Conservation (phyloP, 2,113 vertebrate species). For the Varanus komodoensis region DNA sequence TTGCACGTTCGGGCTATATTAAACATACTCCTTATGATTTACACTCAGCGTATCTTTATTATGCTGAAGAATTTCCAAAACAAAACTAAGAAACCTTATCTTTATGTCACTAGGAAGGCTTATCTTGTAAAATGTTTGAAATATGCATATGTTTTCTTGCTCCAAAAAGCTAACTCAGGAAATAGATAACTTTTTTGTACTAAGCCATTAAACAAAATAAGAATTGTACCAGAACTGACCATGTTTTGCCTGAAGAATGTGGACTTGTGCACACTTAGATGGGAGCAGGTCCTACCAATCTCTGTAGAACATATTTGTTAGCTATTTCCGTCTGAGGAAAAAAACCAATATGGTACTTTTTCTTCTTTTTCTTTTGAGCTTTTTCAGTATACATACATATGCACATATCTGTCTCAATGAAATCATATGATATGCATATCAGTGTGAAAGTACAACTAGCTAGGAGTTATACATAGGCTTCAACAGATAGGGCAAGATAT, state of each 20-base stretch:
- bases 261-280: not conserved
- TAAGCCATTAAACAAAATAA: constrained; percentile 20
- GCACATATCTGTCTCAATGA: too few species aligned
- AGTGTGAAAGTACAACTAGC: too few species aligned
- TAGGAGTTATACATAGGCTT: too few species aligned
- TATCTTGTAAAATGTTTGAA: constrained; percentile 70
- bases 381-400: too few species aligned
- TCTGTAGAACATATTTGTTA: not conserved
- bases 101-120: constrained; percentile 58
- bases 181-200: constrained; percentile 24
- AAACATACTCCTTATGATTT: constrained; percentile 69
- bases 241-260: not conserved
- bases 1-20: constrained; percentile 57
- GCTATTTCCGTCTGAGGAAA: too few species aligned
- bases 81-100: constrained; percentile 68
- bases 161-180: constrained; percentile 47
- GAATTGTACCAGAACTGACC: constrained; percentile 15
- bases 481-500: too few species aligned
- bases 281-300: not conserved
- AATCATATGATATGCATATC: too few species aligned
- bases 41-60: constrained; percentile 59
- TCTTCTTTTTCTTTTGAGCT: too few species aligned
- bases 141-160: constrained; percentile 50
- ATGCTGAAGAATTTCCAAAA: constrained; percentile 70
- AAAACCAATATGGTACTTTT: too few species aligned